Conservation (phyloP, 2,113 vertebrate genomes). For the Hyla sarda region DNA sequence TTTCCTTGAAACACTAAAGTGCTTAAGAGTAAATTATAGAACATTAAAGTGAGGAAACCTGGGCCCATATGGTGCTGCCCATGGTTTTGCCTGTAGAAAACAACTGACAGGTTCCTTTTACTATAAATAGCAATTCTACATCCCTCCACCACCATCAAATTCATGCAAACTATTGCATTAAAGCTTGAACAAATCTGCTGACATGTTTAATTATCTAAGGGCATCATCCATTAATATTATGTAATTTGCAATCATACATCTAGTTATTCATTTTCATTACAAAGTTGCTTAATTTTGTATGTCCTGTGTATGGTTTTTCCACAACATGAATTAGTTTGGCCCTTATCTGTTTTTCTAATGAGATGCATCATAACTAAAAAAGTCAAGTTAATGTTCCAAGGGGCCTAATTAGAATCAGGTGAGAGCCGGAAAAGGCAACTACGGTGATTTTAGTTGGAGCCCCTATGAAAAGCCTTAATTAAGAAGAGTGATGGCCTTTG, state of each 20-base stretch:
- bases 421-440: slow-evolving; percentile 80
- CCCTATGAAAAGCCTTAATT: slow-evolving; percentile 89
- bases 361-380: slow-evolving; percentile 82
- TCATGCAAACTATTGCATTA: slow-evolving; percentile 30
- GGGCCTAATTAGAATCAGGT: slow-evolving; percentile 94
- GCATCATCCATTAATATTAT: slow-evolving; percentile 65
- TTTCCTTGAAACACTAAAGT: too few species aligned
- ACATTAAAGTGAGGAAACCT: too few species aligned
- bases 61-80: too few species aligned
- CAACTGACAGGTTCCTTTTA: not conserved
- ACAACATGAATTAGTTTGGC: slow-evolving; percentile 74
- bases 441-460: slow-evolving; percentile 87
- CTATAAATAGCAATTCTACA: not conserved
- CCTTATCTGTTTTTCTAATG: slow-evolving; percentile 87
- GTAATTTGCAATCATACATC: slow-evolving; percentile 64
- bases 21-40: too few species aligned
- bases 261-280: slow-evolving; percentile 66
- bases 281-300: slow-evolving; percentile 64
- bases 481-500: slow-evolving; percentile 92
- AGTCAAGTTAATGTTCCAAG: slow-evolving; percentile 86
- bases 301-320: slow-evolving; percentile 63
- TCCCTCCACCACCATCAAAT: not conserved
- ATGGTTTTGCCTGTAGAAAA: too few species aligned
- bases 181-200: slow-evolving; percentile 62
- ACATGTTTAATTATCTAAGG: slow-evolving; percentile 68